Base-by-base conservation (phyloP, 2,888 invertebrate species). In the Mesoligia furuncula region DNA sequence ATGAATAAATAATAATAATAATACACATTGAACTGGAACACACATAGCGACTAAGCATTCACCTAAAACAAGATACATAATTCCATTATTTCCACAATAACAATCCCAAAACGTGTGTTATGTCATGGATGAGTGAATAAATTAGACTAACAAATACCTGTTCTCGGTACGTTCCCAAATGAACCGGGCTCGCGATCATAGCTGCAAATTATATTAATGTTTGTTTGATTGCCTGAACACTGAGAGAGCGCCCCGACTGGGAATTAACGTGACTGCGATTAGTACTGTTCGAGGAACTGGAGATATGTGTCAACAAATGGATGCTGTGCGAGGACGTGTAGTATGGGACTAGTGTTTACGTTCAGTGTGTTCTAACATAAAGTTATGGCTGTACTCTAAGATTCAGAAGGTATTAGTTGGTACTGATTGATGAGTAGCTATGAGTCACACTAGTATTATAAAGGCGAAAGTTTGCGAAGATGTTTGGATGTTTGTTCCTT, bases 131-230 rank as follows among this genome's bases (percentile, higher is more conserved):
- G 72, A 80, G 67, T 80, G 83, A 83, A 85, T 85, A 81, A 83
- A 81, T 87, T 83, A 80, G 42, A 81, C 77, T 76, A 83, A 81
- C 81, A 77, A 65, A 84, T 86, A 74, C 75, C 79, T 79, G 83
- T 77, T 62, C 73, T n/a, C 84, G 20, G 72, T 24, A 70, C 65
- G 48, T 62, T 84, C 85, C 81, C 73, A 81, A 72, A 80, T 74
- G 88, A 83, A 77, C 81, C n/a, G 61, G 67, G 80, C 73, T 86
- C 65, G 61, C 80, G 84, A 88, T 89, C 87, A 88, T 84, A 84
- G 85, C 86, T 86, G 79, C 81, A 85, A 87, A 90, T 90, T 84
- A 88, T 89, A 90, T 88, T 88, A 90, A 89, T 88, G 85, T 81
- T 85, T 81, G 89, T 88, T 86, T 88, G 88, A 88, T 83, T 85